A percentile compares a stretch with the other conserved stretches of the same genome.
Evolutionary conservation across 2,113 vertebrate genomes (phyloP).

Genomic region (Cyrtonyx montezumae): DNA sequence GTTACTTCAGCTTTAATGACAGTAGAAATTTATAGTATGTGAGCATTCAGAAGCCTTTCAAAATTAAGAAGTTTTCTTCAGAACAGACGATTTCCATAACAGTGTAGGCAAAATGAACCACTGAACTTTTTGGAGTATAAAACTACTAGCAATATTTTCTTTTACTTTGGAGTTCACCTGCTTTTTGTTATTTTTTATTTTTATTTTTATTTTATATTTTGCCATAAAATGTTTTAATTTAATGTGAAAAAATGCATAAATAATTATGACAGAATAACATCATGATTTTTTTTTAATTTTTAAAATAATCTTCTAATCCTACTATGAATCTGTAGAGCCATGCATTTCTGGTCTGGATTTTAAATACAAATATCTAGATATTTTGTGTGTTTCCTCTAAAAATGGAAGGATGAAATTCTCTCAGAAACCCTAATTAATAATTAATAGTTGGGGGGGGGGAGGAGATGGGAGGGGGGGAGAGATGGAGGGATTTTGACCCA

Average conservation of each 20-base stretch:
- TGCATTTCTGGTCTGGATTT: background rate
- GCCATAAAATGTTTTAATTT: background rate
- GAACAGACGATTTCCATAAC: background rate
- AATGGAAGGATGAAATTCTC: background rate
- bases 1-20: background rate
- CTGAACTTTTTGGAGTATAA: background rate
- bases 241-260: background rate
- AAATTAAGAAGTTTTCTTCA: background rate
- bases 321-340: background rate
- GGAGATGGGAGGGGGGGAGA: too few relatives aligned
- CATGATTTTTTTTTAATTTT: background rate
- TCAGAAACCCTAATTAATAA: background rate
- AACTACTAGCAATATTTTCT: background rate
- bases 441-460: too few relatives aligned
- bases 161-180: background rate
- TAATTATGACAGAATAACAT: background rate
- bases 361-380: background rate
- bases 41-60: background rate
- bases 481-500: background rate
- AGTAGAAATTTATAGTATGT: background rate
- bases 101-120: background rate
- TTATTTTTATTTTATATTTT: background rate
- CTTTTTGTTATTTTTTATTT: too few relatives aligned
- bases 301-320: background rate
- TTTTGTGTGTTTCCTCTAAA: background rate